phyloP scores from a whole-genome alignment of 2,113 vertebrate genomes.

The Mormyrus lacerda region DNA sequence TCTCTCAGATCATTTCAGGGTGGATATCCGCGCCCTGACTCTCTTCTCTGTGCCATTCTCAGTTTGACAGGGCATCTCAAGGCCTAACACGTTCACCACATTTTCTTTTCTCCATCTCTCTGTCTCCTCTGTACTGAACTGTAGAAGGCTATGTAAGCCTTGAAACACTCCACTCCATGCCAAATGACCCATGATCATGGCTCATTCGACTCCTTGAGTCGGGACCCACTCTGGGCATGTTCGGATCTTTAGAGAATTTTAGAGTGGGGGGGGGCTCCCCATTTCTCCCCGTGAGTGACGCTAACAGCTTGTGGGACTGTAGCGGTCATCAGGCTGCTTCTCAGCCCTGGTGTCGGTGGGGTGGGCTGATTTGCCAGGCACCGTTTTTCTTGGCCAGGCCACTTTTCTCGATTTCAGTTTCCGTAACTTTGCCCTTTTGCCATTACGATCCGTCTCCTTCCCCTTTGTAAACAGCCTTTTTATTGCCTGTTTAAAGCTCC shows the following conservation, averaged over 20 bases:
- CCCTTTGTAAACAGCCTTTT: not conserved
- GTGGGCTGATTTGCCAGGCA: not conserved
- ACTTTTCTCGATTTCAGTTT: not conserved
- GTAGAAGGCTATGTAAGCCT: conserved; percentile 65
- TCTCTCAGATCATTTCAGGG: not conserved
- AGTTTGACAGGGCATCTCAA: not conserved
- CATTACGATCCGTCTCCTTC: not conserved
- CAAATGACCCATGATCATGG: conserved; percentile 47
- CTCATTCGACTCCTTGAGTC: conserved; percentile 54
- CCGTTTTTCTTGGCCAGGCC: not conserved
- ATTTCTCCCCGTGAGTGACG: not conserved
- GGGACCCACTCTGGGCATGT: not conserved
- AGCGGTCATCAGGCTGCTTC: not conserved
- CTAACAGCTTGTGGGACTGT: not conserved
- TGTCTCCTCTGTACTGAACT: conserved; percentile 57
- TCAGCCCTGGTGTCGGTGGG: not conserved
- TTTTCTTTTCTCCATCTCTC: conserved; percentile 39
- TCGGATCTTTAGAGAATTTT: not conserved
- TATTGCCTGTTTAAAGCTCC: not conserved
- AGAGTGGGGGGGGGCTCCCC: not conserved
- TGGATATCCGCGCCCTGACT: not conserved
- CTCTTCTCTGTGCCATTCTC: not conserved
- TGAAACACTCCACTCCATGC: conserved; percentile 62
- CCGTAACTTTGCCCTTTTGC: not conserved
- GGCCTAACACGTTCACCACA: conserved; percentile 3